phyloP scores from a whole-genome alignment of 2,888 invertebrate species.

The Chorisops tibialis region DNA sequence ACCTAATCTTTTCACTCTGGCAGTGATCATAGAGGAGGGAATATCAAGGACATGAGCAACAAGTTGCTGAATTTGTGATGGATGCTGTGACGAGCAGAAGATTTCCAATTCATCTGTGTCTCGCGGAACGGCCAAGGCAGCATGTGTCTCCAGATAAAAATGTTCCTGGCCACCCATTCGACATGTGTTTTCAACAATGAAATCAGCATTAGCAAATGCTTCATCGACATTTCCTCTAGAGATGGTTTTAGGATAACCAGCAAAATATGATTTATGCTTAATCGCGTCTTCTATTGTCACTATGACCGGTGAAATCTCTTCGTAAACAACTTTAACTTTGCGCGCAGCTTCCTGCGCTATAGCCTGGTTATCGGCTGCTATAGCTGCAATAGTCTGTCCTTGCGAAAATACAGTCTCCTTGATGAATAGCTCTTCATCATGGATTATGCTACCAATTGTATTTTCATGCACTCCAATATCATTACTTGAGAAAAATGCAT shows the following conservation, averaged over 20 bases:
- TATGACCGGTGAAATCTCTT: slow-evolving; percentile 75
- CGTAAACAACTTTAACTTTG: slow-evolving; percentile 75
- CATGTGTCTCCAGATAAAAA: slow-evolving; percentile 91
- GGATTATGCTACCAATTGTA: slow-evolving; percentile 65
- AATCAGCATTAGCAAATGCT: slow-evolving; percentile 65
- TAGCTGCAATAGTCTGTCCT: slow-evolving; percentile 79
- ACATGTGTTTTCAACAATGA: slow-evolving; percentile 74
- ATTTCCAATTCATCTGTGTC: slow-evolving; percentile 84
- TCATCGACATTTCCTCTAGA: slow-evolving; percentile 65
- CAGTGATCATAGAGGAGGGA: slow-evolving; percentile 69
- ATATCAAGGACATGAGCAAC: slow-evolving; percentile 68
- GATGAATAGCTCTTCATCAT: slow-evolving; percentile 85
- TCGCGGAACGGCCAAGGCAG: slow-evolving; percentile 66
- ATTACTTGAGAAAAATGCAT: slow-evolving; percentile 73
- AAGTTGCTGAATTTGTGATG: slow-evolving; percentile 68
- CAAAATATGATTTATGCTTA: slow-evolving; percentile 66
- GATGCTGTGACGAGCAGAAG: slow-evolving; percentile 81
- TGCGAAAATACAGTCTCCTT: slow-evolving; percentile 69
- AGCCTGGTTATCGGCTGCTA: slow-evolving; percentile 73
- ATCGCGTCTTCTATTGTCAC: slow-evolving; percentile 89
- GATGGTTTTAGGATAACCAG: slow-evolving; percentile 59
- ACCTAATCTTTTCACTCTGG: slow-evolving; percentile 81
- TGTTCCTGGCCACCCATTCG: slow-evolving; percentile 92
- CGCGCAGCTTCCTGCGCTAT: slow-evolving; percentile 81
- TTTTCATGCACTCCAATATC: slow-evolving; percentile 71